These are phyloP conservation scores for Frieseomelitta varia DNA, from an alignment of 1,140 invertebrate genomes.

Conservation along the genomic window DNA sequence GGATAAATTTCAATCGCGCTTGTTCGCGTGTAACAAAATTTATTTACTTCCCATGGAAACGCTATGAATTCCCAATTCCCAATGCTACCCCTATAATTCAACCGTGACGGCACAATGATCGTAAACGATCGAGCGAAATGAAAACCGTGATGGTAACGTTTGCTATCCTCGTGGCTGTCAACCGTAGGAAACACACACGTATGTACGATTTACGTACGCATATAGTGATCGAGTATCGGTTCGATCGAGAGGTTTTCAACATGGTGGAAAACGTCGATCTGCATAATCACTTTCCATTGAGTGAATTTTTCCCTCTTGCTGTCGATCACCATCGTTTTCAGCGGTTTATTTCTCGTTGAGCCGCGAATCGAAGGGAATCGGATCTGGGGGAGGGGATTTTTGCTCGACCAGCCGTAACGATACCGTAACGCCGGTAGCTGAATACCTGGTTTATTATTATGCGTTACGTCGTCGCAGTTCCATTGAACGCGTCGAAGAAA, in stretches of 20 bases:
- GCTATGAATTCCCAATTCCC: background rate
- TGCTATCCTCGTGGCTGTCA: background rate
- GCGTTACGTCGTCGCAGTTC: slow-evolving; percentile 47
- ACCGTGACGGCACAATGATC: background rate
- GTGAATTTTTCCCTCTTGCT: slow-evolving; percentile 19
- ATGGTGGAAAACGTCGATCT: slow-evolving; percentile 37
- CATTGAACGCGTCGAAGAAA: slow-evolving; percentile 46
- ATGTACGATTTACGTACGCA: background rate
- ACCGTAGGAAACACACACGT: background rate
- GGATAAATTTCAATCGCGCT: background rate
- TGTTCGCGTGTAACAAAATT: background rate
- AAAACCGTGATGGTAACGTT: background rate
- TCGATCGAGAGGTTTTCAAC: background rate
- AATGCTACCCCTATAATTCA: background rate
- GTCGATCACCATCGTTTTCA: background rate
- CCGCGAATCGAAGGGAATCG: slow-evolving; percentile 11
- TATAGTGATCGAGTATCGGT: background rate
- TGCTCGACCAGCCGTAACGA: slow-evolving; percentile 58
- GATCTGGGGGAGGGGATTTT: slow-evolving; percentile 46
- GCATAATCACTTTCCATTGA: slow-evolving; percentile 55
- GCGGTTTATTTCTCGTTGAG: slow-evolving; percentile 47
- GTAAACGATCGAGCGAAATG: background rate
- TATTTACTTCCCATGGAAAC: background rate
- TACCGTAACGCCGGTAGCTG: slow-evolving; percentile 62
- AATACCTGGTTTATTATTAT: slow-evolving; percentile 53